A percentile compares a stretch with the other conserved stretches of the same genome.
These are phyloP conservation scores for Dipodomys stephensi DNA, from an alignment of 2,113 vertebrate genomes.

Conservation along the genomic window DNA sequence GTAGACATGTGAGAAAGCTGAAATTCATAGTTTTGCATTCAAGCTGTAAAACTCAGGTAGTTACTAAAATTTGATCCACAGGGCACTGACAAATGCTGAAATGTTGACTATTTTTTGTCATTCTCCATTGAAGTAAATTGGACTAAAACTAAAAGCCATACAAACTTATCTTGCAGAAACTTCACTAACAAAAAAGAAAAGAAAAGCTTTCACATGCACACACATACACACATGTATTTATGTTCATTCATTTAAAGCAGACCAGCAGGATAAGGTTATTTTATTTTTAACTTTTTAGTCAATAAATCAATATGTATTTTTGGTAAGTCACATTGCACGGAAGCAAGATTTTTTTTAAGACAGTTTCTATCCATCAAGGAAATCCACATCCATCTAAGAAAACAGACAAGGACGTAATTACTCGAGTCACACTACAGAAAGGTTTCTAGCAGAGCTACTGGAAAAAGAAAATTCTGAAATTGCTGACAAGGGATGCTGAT, in stretches of 20 bases:
- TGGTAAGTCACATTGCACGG: neutral
- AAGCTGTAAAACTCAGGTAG: constrained; percentile 9
- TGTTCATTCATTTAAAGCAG: neutral
- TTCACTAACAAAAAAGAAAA: neutral
- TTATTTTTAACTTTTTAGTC: neutral
- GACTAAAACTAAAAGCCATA: neutral
- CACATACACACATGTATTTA: neutral
- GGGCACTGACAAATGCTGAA: neutral
- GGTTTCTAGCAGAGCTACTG: too few species aligned
- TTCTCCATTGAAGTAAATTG: constrained; percentile 38
- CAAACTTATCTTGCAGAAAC: neutral
- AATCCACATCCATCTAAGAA: neutral
- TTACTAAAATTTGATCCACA: constrained; percentile 37
- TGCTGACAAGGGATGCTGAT: neutral
- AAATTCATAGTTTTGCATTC: neutral
- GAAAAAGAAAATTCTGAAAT: neutral
- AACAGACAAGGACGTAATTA: neutral
- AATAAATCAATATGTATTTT: constrained; percentile 3
- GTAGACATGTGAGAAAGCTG: neutral
- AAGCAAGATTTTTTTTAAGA: neutral
- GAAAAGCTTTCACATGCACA: neutral
- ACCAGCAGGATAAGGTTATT: neutral
- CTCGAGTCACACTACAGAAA: neutral
- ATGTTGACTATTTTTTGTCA: constrained; percentile 54
- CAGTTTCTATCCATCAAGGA: neutral